Percentiles rank a stretch among this genome's conserved stretches.
Evolutionary conservation across 2,888 invertebrate species (phyloP).

Genomic region (Xanthorhoe spadicearia): DNA sequence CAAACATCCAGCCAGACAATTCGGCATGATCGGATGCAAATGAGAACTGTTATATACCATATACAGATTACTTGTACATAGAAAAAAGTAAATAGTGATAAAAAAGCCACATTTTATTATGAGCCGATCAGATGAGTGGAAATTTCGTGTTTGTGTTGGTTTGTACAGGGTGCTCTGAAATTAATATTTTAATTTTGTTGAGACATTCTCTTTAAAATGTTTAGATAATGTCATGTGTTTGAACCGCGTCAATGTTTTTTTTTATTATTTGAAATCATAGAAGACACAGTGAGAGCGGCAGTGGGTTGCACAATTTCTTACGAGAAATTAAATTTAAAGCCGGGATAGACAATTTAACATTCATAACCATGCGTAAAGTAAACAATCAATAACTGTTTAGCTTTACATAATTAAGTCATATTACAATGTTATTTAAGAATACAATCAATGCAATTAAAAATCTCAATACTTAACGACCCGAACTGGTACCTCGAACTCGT

Average conservation of each 20-base stretch:
- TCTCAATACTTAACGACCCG: constrained; percentile 28
- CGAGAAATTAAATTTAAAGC: no score
- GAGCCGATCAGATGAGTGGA: constrained; percentile 74
- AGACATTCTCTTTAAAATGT: no score
- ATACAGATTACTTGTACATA: constrained; percentile 71
- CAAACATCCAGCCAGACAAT: constrained; percentile 45
- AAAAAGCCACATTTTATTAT: constrained; percentile 84
- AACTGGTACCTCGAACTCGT: constrained; percentile 44
- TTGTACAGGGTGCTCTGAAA: constrained; percentile 60
- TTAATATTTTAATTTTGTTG: background rate
- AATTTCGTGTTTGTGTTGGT: constrained; percentile 66
- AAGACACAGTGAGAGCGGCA: no score
- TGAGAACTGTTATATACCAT: constrained; percentile 52
- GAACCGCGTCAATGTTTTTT: background rate
- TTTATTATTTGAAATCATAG: no score
- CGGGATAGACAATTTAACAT: no score
- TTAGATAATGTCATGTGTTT: no score
- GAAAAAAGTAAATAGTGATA: constrained; percentile 84
- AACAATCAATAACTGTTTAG: background rate
- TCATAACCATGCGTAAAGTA: no score
- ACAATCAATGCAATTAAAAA: constrained; percentile 21
- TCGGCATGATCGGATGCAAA: constrained; percentile 50
- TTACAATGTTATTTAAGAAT: constrained; percentile 7
- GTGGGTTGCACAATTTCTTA: no score
- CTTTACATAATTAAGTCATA: background rate